phyloP scores from a whole-genome alignment of 2,797 vertebrate species.

The Bryconaethiops microstoma region DNA sequence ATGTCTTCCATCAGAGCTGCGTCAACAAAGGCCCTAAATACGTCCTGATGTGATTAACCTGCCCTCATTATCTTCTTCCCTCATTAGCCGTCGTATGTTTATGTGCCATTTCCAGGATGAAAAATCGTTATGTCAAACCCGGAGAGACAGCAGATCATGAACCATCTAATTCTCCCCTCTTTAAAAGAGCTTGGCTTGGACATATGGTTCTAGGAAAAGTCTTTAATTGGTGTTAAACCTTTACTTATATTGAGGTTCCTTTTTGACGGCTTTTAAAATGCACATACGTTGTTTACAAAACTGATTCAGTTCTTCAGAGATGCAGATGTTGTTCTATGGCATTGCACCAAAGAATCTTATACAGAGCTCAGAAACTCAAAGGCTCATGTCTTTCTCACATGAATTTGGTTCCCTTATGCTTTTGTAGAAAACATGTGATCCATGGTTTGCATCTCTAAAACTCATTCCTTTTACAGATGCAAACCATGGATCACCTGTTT shows the following conservation, averaged over 20 bases:
- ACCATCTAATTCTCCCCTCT: neutral
- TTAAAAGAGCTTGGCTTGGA: neutral
- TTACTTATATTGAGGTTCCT: neutral
- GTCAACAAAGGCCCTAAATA: conserved; percentile 58
- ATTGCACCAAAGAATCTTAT: neutral
- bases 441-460: too few relatives aligned
- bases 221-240: neutral
- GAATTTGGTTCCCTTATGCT: neutral
- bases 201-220: neutral
- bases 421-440: too few relatives aligned
- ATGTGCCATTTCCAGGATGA: conserved; percentile 29
- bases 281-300: neutral
- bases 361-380: neutral
- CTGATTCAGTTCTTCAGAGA: neutral
- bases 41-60: conserved; percentile 67
- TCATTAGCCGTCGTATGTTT: conserved; percentile 35
- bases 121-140: conserved; percentile 14
- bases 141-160: conserved; percentile 3
- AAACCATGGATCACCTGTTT: too few relatives aligned
- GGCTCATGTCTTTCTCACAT: too few relatives aligned
- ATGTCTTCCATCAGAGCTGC: conserved; percentile 26
- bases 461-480: too few relatives aligned
- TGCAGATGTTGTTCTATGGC: neutral
- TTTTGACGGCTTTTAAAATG: neutral
- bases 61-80: conserved; percentile 57